Base-by-base conservation (phyloP, 2,888 invertebrate genomes). In the Serrognathus titanus region DNA sequence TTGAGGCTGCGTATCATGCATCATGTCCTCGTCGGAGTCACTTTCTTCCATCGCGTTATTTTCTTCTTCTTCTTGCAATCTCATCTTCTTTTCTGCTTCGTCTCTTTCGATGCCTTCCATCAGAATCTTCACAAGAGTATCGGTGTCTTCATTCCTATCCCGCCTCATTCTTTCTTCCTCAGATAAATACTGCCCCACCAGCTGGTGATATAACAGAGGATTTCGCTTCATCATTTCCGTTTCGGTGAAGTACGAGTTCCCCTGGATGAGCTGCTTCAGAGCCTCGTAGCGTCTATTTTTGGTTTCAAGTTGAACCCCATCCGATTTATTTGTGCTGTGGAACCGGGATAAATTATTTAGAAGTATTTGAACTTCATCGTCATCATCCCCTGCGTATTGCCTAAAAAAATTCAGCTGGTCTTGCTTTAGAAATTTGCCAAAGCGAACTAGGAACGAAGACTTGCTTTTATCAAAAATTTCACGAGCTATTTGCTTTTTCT, bases 201-300 rank as follows among this genome's bases (percentile, higher is more conserved):
- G 79, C 69, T 95, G 90, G 62, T 97, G 92, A 78, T 93, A 97
- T 0, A 97, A 77, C 51, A 92, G 80, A 1, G 97, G 97, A 75
- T 94, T 92, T 58, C 97, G 80, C 64, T 86, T 87, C 85, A 94
- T 92, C 97, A 97, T 97, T 80, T 94, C 91, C 58, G 85, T 86
- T 74, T 97, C 95, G 72, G 89, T 89, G 70, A 97, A 97, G 76
- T 96, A 97, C 24, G 82, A 80, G 64, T 84, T 82, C 61, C 86
- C 83, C 50, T 82, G 78, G 39, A 90, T 80, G 62, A 96, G 75
- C 68, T 86, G 82, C 67, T 90, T 85, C 71, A 96, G 78, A 1
- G 94, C 95, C 69, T 87, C 85, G 71, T 85, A 95, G 40, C 96
- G 81, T 64, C 94, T 81, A 74, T 96, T 96, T 75, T 88, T 88